Percentiles rank a stretch among this genome's conserved stretches.
Evolutionary conservation across 2,888 invertebrate species (phyloP).

Genomic region (Trypoxylon attenuatum): DNA sequence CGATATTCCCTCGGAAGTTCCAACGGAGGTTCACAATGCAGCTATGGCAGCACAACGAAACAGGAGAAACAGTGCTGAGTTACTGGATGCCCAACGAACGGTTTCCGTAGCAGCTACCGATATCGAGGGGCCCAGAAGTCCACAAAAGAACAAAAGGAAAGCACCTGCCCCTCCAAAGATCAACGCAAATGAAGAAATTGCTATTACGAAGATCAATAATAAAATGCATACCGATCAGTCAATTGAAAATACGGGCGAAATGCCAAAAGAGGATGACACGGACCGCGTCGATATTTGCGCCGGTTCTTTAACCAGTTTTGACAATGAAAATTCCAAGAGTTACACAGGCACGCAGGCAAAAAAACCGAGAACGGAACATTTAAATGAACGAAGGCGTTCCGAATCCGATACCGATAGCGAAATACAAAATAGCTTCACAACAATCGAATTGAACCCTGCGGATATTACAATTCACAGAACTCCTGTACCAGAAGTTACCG

Average conservation of each 20-base stretch:
- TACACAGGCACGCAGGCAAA: slow-evolving; percentile 40
- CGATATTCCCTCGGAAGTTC: slow-evolving; percentile 81
- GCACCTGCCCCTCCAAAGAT: slow-evolving; percentile 83
- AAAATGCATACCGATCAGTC: background rate
- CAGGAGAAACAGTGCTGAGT: slow-evolving; percentile 76
- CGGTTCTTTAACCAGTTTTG: slow-evolving; percentile 62
- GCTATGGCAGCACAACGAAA: slow-evolving; percentile 83
- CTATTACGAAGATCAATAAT: background rate
- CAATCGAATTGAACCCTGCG: slow-evolving; percentile 84
- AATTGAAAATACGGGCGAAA: background rate
- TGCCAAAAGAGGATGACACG: slow-evolving; percentile 45
- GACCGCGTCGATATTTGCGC: slow-evolving; percentile 62
- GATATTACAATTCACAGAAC: slow-evolving; percentile 83
- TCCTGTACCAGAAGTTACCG: slow-evolving; percentile 74
- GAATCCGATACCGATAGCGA: slow-evolving; percentile 77
- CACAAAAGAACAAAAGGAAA: slow-evolving; percentile 79
- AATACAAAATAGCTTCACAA: slow-evolving; percentile 76
- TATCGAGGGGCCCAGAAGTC: slow-evolving; percentile 76
- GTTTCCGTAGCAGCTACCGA: slow-evolving; percentile 53
- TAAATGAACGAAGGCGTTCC: slow-evolving; percentile 63
- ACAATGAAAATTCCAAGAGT: slow-evolving; percentile 56
- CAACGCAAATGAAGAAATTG: background rate
- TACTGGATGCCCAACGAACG: slow-evolving; percentile 45
- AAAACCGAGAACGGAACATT: slow-evolving; percentile 22
- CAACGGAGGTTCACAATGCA: slow-evolving; percentile 83